Evolutionary conservation across 2,888 invertebrate species (phyloP).

Genomic region (Drosophila macrospina): DNA sequence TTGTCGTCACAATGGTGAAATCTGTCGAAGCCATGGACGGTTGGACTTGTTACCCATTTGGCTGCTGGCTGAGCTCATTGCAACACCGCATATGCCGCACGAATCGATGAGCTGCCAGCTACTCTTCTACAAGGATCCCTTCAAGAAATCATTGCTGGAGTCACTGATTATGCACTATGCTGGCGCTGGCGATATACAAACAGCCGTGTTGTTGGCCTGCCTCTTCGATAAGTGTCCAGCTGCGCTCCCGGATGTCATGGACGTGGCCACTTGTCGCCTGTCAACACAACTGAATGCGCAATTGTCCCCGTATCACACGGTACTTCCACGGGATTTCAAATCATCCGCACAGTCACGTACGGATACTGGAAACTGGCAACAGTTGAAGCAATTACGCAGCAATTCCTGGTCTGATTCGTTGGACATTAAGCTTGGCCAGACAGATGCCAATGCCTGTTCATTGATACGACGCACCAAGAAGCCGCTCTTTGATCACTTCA

Average conservation of each 20-base stretch:
- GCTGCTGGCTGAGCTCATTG: conserved; percentile 92
- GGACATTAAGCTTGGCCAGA: conserved; percentile 83
- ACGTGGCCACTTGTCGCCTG: conserved; percentile 52
- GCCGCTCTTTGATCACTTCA: conserved; percentile 91
- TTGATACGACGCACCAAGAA: conserved; percentile 83
- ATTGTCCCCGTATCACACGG: conserved; percentile 92
- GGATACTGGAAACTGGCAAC: conserved; percentile 89
- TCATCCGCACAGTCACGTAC: conserved; percentile 85
- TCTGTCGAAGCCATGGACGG: conserved; percentile 91
- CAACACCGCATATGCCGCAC: conserved; percentile 86
- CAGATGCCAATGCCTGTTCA: conserved; percentile 78
- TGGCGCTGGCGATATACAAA: conserved; percentile 93
- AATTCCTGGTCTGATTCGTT: conserved; percentile 95
- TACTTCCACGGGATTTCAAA: conserved; percentile 92
- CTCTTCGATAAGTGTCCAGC: conserved; percentile 91
- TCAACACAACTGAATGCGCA: conserved; percentile 84
- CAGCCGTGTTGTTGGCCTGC: conserved; percentile 96
- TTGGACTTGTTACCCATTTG: conserved; percentile 95
- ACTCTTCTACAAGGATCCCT: conserved; percentile 92
- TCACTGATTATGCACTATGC: conserved; percentile 94
- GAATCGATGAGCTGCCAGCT: conserved; percentile 87
- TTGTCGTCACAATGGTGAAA: conserved; percentile 92
- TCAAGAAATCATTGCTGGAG: conserved; percentile 93
- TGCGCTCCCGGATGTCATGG: conserved; percentile 49
- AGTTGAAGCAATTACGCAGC: conserved; percentile 90